These are phyloP conservation scores for Koerneria pararmatus DNA, from an alignment of 2,888 invertebrate genomes.

Conservation along the genomic window DNA sequence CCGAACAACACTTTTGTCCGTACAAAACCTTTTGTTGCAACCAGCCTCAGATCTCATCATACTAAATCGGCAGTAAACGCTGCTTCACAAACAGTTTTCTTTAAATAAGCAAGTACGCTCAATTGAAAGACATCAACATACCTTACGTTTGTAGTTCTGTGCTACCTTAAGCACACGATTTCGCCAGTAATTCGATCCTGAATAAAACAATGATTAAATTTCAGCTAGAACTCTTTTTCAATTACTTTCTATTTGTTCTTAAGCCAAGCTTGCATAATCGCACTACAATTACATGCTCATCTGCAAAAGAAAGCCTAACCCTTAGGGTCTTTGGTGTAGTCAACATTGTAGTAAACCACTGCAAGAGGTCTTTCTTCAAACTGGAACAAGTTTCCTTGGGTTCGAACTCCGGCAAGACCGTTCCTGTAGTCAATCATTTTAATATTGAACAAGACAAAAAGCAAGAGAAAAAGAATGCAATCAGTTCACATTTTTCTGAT, in stretches of 20 bases:
- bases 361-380: constrained; percentile 78
- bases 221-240: not conserved
- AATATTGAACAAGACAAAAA: not conserved
- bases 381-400: constrained; percentile 77
- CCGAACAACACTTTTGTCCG: too few species aligned
- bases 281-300: too few species aligned
- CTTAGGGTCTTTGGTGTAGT: constrained; percentile 92
- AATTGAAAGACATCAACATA: not conserved
- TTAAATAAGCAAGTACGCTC: not conserved
- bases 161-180: constrained; percentile 67
- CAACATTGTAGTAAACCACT: constrained; percentile 86
- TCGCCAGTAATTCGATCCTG: constrained; percentile 93
- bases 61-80: too few species aligned
- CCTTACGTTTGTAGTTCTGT: constrained; percentile 57
- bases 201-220: constrained; percentile 25
- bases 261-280: too few species aligned
- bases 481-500: too few species aligned
- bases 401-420: constrained; percentile 86
- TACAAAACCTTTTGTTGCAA: too few species aligned
- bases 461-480: too few species aligned
- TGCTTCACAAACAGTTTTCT: too few species aligned
- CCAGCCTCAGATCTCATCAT: too few species aligned
- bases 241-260: not conserved
- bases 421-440: constrained; percentile 67
- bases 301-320: constrained; percentile 62